Conservation (phyloP, 2,888 invertebrate genomes). For the Lapara coniferarum region DNA sequence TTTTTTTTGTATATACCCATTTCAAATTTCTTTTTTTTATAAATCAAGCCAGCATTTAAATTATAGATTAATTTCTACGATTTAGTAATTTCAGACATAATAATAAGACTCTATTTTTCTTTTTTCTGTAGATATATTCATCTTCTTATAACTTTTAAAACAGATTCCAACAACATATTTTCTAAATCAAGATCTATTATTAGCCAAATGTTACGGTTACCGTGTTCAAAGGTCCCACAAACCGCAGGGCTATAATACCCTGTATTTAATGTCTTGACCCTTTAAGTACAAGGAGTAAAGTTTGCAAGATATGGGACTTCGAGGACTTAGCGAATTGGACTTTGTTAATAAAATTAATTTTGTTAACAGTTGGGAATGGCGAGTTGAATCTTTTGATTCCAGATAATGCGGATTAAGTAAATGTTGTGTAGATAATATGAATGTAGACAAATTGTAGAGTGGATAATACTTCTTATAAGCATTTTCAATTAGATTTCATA, state of each 20-base stretch:
- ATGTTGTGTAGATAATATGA: not conserved
- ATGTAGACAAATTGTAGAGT: not conserved
- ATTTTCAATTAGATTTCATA: no score
- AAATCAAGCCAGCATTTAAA: no score
- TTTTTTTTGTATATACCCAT: no score
- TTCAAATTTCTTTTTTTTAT: no score
- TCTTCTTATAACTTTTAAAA: no score
- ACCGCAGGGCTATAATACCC: constrained; percentile 28
- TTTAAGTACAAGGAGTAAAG: constrained; percentile 20
- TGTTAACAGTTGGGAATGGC: not conserved
- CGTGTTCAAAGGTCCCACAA: constrained; percentile 17
- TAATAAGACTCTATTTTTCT: no score
- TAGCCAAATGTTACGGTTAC: constrained; percentile 16
- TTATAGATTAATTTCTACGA: no score
- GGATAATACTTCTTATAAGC: no score
- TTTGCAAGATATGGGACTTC: constrained; percentile 21
- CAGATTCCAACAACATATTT: no score
- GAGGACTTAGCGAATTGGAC: constrained; percentile 1
- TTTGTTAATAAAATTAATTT: constrained; percentile 17
- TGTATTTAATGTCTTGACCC: constrained; percentile 26
- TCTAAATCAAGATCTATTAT: not conserved
- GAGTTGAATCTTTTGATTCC: not conserved
- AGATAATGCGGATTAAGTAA: no score
- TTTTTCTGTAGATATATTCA: no score
- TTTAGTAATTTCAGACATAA: no score